Conservation (phyloP, 2,888 invertebrate genomes). For the Luffia ferchaultella region DNA sequence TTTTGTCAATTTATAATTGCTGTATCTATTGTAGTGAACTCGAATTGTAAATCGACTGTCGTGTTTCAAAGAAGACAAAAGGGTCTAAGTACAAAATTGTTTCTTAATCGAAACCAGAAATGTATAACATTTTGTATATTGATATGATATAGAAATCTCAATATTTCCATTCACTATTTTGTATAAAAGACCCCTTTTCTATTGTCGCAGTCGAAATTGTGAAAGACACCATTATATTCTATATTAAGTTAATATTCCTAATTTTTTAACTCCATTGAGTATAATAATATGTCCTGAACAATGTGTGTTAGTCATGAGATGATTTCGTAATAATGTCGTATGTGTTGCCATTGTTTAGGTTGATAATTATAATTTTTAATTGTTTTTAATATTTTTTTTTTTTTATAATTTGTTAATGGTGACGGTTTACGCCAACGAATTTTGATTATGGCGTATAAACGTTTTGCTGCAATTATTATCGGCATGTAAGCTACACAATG, state of each 20-base stretch:
- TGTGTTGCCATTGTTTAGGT: constrained; percentile 60
- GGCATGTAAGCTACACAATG: constrained; percentile 37
- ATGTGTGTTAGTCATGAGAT: constrained; percentile 45
- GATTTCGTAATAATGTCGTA: constrained; percentile 44
- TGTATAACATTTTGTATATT: too few species aligned
- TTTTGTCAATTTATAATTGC: not conserved
- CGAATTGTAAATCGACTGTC: too few species aligned
- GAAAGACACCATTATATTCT: not conserved
- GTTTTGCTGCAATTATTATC: not conserved
- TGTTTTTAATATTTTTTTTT: constrained; percentile 32
- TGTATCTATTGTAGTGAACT: too few species aligned
- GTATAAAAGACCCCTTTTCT: not conserved
- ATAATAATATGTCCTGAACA: constrained; percentile 30
- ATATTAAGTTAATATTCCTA: not conserved
- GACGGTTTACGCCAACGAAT: constrained; percentile 1
- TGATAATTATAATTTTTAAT: constrained; percentile 23
- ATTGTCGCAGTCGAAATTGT: not conserved
- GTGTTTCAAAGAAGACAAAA: too few species aligned
- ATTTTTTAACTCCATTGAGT: not conserved
- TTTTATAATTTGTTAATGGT: constrained; percentile 16
- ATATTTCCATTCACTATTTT: too few species aligned
- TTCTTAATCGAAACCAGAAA: too few species aligned
- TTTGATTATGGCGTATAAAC: not conserved
- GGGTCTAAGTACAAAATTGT: too few species aligned
- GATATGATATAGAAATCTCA: too few species aligned